Evolutionary conservation across 2,888 invertebrate species (phyloP).

Genomic region (Globia sparganii): DNA sequence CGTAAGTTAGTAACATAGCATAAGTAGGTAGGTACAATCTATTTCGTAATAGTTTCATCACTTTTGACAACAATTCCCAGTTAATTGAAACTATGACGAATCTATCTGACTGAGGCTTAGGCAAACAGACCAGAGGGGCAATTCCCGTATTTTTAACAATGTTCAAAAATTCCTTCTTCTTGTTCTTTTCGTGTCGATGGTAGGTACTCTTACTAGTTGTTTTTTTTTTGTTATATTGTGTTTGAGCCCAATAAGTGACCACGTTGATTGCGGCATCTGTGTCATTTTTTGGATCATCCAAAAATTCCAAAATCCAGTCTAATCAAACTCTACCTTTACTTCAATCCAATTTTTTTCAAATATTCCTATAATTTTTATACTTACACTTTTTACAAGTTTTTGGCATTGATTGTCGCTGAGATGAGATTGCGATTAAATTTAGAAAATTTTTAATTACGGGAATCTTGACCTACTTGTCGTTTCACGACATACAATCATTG

Average conservation of each 20-base stretch:
- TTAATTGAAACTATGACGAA: background rate
- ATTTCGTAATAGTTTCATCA: background rate
- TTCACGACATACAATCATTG: background rate
- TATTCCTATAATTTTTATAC: no score
- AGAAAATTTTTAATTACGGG: background rate
- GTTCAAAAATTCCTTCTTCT: background rate
- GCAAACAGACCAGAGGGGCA: background rate
- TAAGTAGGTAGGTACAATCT: background rate
- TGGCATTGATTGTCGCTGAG: background rate
- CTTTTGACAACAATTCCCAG: background rate
- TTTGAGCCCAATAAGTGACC: no score
- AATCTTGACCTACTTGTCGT: background rate
- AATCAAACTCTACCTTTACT: no score
- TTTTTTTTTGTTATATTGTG: no score
- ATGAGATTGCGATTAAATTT: background rate
- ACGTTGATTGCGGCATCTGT: no score
- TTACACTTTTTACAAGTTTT: background rate
- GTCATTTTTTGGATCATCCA: no score
- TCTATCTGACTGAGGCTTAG: background rate
- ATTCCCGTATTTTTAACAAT: background rate
- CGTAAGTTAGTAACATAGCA: constrained; percentile 10
- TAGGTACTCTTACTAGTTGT: background rate
- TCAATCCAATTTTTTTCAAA: no score
- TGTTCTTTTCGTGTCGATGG: background rate
- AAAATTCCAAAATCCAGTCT: no score